These are phyloP conservation scores for Cotesia glomerata DNA, from an alignment of 1,140 invertebrate genomes.

Conservation along the genomic window DNA sequence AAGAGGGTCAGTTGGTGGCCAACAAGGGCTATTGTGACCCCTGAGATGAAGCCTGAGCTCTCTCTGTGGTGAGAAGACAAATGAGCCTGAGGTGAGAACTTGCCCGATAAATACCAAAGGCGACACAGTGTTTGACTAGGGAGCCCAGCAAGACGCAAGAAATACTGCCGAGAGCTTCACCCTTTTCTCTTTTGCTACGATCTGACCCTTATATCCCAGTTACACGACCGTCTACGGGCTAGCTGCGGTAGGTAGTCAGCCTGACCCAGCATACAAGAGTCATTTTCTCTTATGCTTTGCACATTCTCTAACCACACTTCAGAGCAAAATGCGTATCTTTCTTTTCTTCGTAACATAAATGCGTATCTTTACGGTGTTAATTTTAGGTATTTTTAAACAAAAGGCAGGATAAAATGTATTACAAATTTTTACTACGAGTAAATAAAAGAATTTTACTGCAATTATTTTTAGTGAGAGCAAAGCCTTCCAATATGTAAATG, in stretches of 20 bases:
- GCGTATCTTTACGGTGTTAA: constrained; percentile 14
- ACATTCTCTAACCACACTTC: neutral
- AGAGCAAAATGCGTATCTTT: neutral
- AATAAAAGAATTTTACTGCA: neutral
- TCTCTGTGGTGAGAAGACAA: constrained; percentile 57
- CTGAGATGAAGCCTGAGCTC: constrained; percentile 38
- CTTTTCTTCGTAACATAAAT: constrained; percentile 1
- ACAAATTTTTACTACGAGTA: neutral
- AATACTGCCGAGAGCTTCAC: constrained; percentile 50
- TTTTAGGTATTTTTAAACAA: constrained; percentile 2
- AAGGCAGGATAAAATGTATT: neutral
- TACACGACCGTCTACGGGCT: constrained; percentile 6
- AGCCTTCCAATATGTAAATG: neutral
- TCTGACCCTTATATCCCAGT: constrained; percentile 16
- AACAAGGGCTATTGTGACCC: constrained; percentile 38
- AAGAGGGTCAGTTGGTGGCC: constrained; percentile 15
- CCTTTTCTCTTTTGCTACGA: constrained; percentile 10
- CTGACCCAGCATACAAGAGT: neutral
- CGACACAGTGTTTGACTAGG: constrained; percentile 64
- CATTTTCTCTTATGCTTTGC: neutral
- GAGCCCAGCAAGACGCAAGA: constrained; percentile 56
- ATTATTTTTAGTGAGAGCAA: neutral
- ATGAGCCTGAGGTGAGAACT: constrained; percentile 65
- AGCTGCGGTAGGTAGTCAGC: constrained; percentile 1
- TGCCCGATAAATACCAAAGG: constrained; percentile 65